phyloP scores from a whole-genome alignment of 2,113 vertebrate species.

The Nerophis lumbriciformis region DNA sequence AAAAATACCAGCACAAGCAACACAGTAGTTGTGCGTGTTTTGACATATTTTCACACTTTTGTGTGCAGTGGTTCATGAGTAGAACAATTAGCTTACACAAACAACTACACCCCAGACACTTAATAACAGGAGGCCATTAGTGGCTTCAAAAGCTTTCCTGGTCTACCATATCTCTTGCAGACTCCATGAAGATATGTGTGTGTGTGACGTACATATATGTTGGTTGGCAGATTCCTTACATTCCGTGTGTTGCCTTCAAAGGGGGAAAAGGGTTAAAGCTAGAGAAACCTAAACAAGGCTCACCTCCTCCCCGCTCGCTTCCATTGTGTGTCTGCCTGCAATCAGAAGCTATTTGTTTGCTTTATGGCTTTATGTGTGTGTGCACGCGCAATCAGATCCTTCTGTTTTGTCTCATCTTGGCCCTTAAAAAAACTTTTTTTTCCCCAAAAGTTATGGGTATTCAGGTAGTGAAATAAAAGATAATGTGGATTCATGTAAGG shows the following conservation, averaged over 20 bases:
- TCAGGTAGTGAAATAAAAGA: no score
- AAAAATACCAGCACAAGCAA: no score
- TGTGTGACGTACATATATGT: constrained; percentile 24
- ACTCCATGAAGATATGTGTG: constrained; percentile 16
- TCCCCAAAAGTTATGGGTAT: no score
- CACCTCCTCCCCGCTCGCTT: constrained; percentile 29
- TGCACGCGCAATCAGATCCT: constrained; percentile 25
- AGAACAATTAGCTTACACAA: background rate
- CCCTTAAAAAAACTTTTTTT: no score
- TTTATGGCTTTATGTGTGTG: constrained; percentile 31
- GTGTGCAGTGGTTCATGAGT: no score
- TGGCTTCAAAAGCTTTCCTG: constrained; percentile 54
- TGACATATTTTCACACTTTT: no score
- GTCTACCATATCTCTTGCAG: constrained; percentile 36
- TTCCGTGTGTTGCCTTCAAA: constrained; percentile 39
- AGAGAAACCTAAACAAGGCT: constrained; percentile 40
- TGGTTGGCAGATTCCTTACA: constrained; percentile 56
- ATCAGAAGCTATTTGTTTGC: constrained; percentile 57
- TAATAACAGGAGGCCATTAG: constrained; percentile 26
- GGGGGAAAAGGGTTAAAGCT: constrained; percentile 44
- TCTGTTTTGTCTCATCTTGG: constrained; percentile 21
- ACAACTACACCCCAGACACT: constrained; percentile 21
- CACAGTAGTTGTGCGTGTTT: no score
- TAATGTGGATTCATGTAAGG: no score
- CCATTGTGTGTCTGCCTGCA: constrained; percentile 46